These are phyloP conservation scores for Ficedula albicollis DNA, from an alignment of 2,797 vertebrate genomes.

Conservation along the genomic window DNA sequence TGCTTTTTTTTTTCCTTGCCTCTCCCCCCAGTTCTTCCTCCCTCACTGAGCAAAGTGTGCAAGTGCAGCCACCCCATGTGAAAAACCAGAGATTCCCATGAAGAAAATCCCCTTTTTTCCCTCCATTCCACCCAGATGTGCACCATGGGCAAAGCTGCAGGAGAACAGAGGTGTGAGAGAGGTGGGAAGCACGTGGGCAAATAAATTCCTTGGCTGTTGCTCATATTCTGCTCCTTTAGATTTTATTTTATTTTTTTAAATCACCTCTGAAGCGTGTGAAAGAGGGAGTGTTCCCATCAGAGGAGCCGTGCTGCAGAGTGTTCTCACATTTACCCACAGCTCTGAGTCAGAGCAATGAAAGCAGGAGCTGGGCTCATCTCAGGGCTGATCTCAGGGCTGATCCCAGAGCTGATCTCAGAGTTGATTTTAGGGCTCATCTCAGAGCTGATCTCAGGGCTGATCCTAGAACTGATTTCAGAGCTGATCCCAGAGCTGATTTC, in stretches of 20 bases:
- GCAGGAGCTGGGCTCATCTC: neutral
- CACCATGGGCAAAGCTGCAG: neutral
- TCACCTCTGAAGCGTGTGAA: neutral
- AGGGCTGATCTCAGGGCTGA: neutral
- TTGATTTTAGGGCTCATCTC: neutral
- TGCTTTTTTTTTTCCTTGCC: neutral
- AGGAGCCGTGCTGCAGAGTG: neutral
- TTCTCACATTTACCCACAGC: neutral
- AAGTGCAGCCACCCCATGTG: neutral
- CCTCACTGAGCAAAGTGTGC: neutral
- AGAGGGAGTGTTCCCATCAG: neutral
- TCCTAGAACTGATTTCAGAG: neutral
- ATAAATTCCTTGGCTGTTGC: conserved; percentile 8
- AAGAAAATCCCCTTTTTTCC: neutral
- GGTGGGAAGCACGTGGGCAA: neutral
- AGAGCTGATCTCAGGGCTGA: neutral
- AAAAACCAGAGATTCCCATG: neutral
- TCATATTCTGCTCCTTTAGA: neutral
- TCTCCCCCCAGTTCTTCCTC: neutral
- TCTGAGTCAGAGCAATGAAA: neutral
- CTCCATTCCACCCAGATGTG: neutral
- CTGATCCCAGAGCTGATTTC: no score
- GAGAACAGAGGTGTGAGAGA: neutral
- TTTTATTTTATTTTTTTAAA: neutral
- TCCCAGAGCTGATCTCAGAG: neutral